Percentiles rank a stretch among this genome's conserved stretches.
Conservation (phyloP, 2,888 invertebrate genomes). For the Limenitis camilla region DNA sequence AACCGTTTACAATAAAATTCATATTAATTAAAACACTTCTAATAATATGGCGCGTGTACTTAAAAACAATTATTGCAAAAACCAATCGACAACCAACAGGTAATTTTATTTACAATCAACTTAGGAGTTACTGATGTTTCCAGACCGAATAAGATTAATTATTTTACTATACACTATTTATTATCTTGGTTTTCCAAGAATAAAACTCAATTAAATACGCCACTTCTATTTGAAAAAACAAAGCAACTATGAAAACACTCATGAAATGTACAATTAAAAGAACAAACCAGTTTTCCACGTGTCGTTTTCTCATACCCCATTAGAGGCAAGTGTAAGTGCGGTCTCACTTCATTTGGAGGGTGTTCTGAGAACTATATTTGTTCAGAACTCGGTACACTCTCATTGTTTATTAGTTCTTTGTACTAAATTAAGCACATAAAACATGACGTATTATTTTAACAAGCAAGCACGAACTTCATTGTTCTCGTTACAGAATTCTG, state of each 20-base stretch:
- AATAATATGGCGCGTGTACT: too few species aligned
- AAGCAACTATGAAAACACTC: background rate
- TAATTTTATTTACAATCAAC: too few species aligned
- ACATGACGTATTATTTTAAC: conserved; percentile 1
- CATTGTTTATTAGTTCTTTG: conserved; percentile 45
- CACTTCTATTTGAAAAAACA: too few species aligned
- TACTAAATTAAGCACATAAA: conserved; percentile 21
- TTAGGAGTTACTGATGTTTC: too few species aligned
- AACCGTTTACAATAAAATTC: too few species aligned
- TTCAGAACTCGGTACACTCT: conserved; percentile 43
- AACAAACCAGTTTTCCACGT: conserved; percentile 12
- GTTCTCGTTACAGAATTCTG: background rate
- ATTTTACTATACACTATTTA: too few species aligned
- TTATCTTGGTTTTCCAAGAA: too few species aligned
- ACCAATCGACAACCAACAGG: too few species aligned
- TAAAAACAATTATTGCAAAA: too few species aligned
- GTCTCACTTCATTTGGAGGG: conserved; percentile 30
- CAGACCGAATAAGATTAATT: too few species aligned
- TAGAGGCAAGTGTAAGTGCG: conserved; percentile 25
- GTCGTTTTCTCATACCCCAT: conserved; percentile 28
- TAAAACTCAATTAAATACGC: too few species aligned
- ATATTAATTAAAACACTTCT: too few species aligned
- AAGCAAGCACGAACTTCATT: background rate
- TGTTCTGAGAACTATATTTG: conserved; percentile 39
- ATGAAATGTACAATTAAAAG: background rate